These are phyloP conservation scores for Nasua narica DNA, from an alignment of 2,797 vertebrate genomes.

Conservation along the genomic window DNA sequence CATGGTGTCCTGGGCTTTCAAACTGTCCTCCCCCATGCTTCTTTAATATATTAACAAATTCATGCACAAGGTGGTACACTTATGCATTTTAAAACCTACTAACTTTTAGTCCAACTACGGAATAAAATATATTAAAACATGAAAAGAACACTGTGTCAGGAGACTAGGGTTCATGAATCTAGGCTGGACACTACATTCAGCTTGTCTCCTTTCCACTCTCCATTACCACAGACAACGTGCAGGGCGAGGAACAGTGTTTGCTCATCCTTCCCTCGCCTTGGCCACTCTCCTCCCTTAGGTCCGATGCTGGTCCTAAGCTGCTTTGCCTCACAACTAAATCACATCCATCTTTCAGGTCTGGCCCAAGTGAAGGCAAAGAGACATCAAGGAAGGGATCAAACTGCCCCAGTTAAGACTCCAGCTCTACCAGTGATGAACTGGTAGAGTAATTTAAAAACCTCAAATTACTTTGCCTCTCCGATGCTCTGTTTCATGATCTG, in stretches of 20 bases:
- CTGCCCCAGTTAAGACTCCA: background rate
- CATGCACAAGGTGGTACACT: background rate
- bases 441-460: too few species aligned
- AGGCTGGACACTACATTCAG: background rate
- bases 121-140: constrained; percentile 38
- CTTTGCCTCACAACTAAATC: background rate
- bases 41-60: background rate
- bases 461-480: background rate
- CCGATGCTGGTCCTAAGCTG: background rate
- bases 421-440: background rate
- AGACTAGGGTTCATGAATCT: background rate
- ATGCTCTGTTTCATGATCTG: background rate
- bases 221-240: background rate
- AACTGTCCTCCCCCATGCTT: background rate
- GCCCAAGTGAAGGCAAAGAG: background rate
- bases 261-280: background rate
- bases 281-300: background rate
- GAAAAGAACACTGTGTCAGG: background rate
- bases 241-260: background rate
- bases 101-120: background rate
- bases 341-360: background rate
- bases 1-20: background rate
- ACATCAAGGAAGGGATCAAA: background rate
- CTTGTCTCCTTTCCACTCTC: background rate
- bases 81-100: constrained; percentile 40